Percentiles rank a stretch among this genome's conserved stretches.
These are phyloP conservation scores for Andrena haemorrhoa DNA, from an alignment of 2,888 invertebrate genomes.

Conservation along the genomic window DNA sequence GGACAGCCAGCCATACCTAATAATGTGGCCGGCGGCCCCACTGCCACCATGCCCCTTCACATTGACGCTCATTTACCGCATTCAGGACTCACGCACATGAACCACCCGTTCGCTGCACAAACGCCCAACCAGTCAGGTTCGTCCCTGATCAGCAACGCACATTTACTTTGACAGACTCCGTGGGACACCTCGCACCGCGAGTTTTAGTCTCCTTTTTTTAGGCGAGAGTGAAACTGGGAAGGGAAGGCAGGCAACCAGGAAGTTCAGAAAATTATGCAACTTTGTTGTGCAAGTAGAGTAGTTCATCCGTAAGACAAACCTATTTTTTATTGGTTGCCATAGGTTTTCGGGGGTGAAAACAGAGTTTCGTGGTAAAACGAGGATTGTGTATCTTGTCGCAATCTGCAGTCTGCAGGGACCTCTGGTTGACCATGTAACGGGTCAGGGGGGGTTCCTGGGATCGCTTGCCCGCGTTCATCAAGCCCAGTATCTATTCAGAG, in stretches of 20 bases:
- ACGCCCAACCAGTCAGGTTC: conserved; percentile 83
- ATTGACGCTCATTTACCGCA: conserved; percentile 79
- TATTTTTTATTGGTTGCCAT: neutral
- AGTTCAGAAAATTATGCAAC: no score
- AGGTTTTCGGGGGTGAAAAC: neutral
- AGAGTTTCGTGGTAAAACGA: neutral
- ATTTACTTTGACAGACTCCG: conserved; percentile 2
- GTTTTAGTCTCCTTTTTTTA: no score
- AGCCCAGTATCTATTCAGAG: neutral
- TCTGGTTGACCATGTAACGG: no score
- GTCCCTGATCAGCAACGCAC: conserved; percentile 69
- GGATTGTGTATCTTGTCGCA: neutral
- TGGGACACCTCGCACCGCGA: neutral
- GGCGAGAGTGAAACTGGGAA: no score
- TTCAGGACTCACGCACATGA: conserved; percentile 79
- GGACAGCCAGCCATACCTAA: conserved; percentile 74
- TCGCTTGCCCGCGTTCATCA: no score
- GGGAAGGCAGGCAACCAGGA: no score
- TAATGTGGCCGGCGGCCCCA: conserved; percentile 71
- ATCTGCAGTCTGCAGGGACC: no score
- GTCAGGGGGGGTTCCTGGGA: no score
- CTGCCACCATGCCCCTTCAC: conserved; percentile 72
- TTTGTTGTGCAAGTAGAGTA: no score
- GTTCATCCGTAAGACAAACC: no score
- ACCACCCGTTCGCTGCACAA: conserved; percentile 81